Percentiles rank a stretch among this genome's conserved stretches.
Conservation (phyloP, 2,888 invertebrate genomes). For the Hyposoter didymator region DNA sequence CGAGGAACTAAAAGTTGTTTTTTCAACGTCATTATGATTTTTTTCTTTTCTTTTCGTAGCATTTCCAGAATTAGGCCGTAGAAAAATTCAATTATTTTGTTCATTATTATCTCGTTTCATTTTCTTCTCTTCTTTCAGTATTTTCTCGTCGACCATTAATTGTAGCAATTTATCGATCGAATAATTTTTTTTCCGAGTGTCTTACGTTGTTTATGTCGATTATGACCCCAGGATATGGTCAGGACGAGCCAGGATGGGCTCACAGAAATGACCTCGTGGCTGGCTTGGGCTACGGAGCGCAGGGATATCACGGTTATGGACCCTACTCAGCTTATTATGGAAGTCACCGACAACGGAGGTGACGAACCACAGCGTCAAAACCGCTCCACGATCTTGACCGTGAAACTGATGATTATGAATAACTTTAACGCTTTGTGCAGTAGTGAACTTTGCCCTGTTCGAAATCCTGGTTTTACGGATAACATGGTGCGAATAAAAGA, state of each 20-base stretch:
- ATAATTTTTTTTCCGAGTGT: background rate
- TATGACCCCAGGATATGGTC: slow-evolving; percentile 76
- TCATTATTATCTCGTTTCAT: too few relatives aligned
- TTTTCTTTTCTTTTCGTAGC: background rate
- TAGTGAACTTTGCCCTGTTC: slow-evolving; percentile 11
- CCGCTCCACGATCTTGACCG: background rate
- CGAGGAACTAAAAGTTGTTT: background rate
- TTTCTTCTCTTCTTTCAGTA: too few relatives aligned
- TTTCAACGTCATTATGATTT: too few relatives aligned
- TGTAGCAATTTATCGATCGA: background rate
- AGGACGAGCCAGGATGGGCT: slow-evolving; percentile 79
- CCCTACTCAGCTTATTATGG: slow-evolving; percentile 69
- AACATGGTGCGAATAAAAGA: slow-evolving; percentile 42
- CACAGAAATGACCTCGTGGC: slow-evolving; percentile 79
- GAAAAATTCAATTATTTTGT: too few relatives aligned
- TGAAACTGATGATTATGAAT: slow-evolving; percentile 8
- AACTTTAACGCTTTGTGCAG: background rate
- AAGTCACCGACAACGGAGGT: slow-evolving; percentile 68
- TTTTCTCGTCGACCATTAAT: background rate
- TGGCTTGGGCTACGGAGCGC: slow-evolving; percentile 59
- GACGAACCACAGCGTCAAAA: slow-evolving; percentile 17
- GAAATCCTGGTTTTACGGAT: slow-evolving; percentile 12
- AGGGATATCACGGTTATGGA: slow-evolving; percentile 71
- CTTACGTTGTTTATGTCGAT: background rate
- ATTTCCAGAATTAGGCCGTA: background rate